Evolutionary conservation across 2,113 vertebrate genomes (phyloP), one percentile per base, ranked within the genome.

Genomic region (Lagopus muta): DNA sequence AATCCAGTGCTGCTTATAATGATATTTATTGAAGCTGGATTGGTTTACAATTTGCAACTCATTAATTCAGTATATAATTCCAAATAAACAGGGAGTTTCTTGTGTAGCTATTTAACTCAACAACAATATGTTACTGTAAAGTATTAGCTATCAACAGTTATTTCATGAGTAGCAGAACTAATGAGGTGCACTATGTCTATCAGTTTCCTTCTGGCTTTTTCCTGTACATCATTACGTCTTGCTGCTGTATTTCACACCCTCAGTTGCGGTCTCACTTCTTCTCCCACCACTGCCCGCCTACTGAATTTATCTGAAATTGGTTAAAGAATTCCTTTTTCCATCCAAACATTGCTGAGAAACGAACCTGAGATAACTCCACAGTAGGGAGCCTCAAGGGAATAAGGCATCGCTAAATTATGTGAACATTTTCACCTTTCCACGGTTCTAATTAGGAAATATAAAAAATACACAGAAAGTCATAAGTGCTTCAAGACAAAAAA

Each of bases 1-100:
- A 88, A 57, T 54, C 62, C 80, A 78, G 61, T 88, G 78, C 78
- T 97, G 94, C 87, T 96, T 54, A 86, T 89, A 89, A 95, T 90
- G 86, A 88, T 97, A 96, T 96, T 97, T 97, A 97, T 90, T 92
- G 86, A 92, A 93, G 57, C 61, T 90, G 95, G 86, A 96, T 89
- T 86, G 60, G 94, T 92, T 97, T 96, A 97, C 88, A 96, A 95
- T 97, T 97, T 97, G 94, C 89, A 97, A 93, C 93, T 97, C 93
- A 96, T 97, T 97, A 98, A 93, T 97, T 96, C 84, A 85, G 76
- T 66, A 90, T 93, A 93, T 93, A 97, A 96, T 96, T 97, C 20
- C 28, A 88, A 95, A 94, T 91, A 97, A 96, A 95, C 84, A 97
- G 96, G 74, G 75, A 93, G 54, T 92, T 97, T 88, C 90, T 90